These are phyloP conservation scores for Aphelinus atriplicis DNA, from an alignment of 1,140 invertebrate species.

Conservation along the genomic window DNA sequence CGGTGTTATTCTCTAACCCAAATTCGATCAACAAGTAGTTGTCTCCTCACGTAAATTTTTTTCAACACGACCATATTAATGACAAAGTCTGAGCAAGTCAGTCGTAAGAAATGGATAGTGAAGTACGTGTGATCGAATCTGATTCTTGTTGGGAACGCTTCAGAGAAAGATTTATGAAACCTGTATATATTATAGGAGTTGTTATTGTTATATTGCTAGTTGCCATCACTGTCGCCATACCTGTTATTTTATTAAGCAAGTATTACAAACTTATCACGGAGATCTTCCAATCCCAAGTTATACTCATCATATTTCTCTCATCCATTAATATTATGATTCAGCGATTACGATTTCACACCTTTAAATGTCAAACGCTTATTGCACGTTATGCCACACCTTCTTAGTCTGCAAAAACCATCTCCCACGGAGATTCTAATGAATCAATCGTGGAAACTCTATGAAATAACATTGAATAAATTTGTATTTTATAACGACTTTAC, in stretches of 20 bases:
- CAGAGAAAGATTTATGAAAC: neutral
- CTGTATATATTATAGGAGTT: neutral
- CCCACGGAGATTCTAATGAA: too few relatives aligned
- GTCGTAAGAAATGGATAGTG: neutral
- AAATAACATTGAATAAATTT: too few relatives aligned
- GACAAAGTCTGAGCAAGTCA: conserved; percentile 24
- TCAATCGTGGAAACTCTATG: too few relatives aligned
- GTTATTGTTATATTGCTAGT: neutral
- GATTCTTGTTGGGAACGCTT: neutral
- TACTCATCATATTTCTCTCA: neutral
- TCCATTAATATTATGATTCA: neutral
- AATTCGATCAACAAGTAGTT: neutral
- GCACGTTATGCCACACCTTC: too few relatives aligned
- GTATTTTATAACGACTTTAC: too few relatives aligned
- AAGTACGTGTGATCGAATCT: neutral
- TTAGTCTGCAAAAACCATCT: too few relatives aligned
- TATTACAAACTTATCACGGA: neutral
- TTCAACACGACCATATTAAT: conserved; percentile 27
- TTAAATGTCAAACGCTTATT: too few relatives aligned
- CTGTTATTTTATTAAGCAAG: conserved; percentile 1
- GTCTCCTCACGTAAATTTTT: conserved; percentile 17
- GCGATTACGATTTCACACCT: too few relatives aligned
- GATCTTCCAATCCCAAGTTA: neutral
- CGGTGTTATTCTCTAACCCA: conserved; percentile 1
- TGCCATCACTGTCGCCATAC: neutral